These are phyloP conservation scores for Quadroppia sp. DNA, from an alignment of 2,888 invertebrate species.

Conservation along the genomic window DNA sequence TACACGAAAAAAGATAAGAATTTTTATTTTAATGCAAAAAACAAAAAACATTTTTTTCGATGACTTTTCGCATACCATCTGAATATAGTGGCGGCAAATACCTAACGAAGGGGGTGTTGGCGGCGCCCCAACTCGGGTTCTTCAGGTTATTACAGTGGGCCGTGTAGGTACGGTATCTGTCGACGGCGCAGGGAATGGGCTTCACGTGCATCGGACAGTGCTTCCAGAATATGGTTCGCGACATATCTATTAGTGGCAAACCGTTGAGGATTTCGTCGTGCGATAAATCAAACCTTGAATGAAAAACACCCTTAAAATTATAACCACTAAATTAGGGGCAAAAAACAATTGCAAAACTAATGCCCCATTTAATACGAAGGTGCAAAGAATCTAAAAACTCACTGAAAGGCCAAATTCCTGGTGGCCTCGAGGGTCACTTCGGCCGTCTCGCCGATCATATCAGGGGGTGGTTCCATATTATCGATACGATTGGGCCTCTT, in stretches of 20 bases:
- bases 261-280: conserved; percentile 50
- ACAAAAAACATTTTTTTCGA: neutral
- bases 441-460: conserved; percentile 71
- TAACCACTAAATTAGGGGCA: too few relatives aligned
- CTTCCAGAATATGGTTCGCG: conserved; percentile 49
- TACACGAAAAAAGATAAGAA: too few relatives aligned
- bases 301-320: too few relatives aligned
- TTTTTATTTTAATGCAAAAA: too few relatives aligned
- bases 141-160: conserved; percentile 72
- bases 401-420: conserved; percentile 42
- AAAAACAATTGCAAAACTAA: too few relatives aligned
- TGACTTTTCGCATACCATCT: conserved; percentile 62
- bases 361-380: too few relatives aligned
- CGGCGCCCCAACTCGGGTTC: conserved; percentile 65
- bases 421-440: conserved; percentile 45
- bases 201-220: conserved; percentile 50
- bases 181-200: conserved; percentile 47
- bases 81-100: conserved; percentile 69
- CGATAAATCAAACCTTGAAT: conserved; percentile 48
- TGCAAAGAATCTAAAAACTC: neutral
- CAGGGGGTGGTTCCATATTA: conserved; percentile 81
- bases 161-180: conserved; percentile 62
- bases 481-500: conserved; percentile 40
- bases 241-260: conserved; percentile 50
- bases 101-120: conserved; percentile 69